These are phyloP conservation scores for Hypsopygia costalis DNA, from an alignment of 2,888 invertebrate species.

Conservation along the genomic window DNA sequence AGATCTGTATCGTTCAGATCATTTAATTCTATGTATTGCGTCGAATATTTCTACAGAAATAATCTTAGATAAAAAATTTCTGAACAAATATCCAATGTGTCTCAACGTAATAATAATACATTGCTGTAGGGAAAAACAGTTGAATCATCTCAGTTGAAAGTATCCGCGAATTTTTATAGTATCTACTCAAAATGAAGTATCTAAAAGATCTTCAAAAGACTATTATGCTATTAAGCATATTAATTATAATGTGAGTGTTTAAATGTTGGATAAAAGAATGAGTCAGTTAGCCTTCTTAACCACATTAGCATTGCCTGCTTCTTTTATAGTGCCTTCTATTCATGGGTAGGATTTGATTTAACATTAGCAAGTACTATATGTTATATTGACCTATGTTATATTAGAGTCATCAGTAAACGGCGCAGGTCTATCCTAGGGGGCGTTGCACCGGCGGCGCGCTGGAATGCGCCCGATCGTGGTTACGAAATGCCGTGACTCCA, in stretches of 20 bases:
- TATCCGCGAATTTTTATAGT: too few species aligned
- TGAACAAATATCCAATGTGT: too few species aligned
- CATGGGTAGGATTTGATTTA: conserved; percentile 2
- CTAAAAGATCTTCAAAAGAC: conserved; percentile 1
- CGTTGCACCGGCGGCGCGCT: conserved; percentile 61
- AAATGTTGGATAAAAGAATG: conserved; percentile 1
- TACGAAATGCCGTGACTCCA: conserved; percentile 70
- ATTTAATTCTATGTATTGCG: too few species aligned
- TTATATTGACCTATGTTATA: conserved; percentile 6
- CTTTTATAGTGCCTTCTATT: not conserved
- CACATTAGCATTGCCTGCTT: not conserved
- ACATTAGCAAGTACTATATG: not conserved
- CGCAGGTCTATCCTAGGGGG: conserved; percentile 59
- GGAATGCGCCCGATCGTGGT: conserved; percentile 74
- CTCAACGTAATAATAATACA: too few species aligned
- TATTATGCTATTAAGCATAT: not conserved
- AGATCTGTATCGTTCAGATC: too few species aligned
- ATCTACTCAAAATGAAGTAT: too few species aligned
- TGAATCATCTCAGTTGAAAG: too few species aligned
- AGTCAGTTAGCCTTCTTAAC: conserved; percentile 5
- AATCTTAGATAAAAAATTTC: too few species aligned
- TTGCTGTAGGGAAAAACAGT: too few species aligned
- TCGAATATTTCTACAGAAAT: too few species aligned
- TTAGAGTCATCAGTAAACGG: conserved; percentile 47
- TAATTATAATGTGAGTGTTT: not conserved